Evolutionary conservation across 1,140 invertebrate species (phyloP), one percentile per base, ranked within the genome.

Genomic region (Ooceraea biroi): DNA sequence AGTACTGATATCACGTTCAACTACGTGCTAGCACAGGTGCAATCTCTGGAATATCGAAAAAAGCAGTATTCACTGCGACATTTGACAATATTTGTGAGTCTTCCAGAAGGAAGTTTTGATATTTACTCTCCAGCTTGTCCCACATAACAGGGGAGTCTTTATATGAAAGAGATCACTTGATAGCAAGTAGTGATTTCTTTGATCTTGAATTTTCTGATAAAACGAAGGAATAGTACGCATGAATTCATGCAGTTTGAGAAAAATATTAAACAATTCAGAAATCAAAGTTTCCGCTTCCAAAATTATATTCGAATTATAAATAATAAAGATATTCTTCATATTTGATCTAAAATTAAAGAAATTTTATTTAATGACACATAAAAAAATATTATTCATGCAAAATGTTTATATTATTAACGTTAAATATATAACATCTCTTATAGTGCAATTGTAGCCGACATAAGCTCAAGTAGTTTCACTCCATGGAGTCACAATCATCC

Each of bases 401-500:
- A 30, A 77, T 36, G 36, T 36, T 7, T 36, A 11, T 8, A 22
- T 5, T 50, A 50, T 3, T 4, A 41, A 46, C 7, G 36, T 8
- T 19, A 27, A 46, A 74, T 25, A 14, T 78, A 68, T 69, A 57
- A 48, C 55, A 48, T 61, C 14, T n/a, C n/a, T n/a, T 57, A 74
- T 41, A 30, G 48, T 11, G 44, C 58, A 84, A 41, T 36, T 55
- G 41, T 27, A 68, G 52, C 19, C 71, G 19, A 55, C 25, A 57
- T 89, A 85, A 85, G 85, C 82, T 78, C 69, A 55, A 84, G 73
- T 77, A 86, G 77, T 86, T 86, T 66, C 57, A 82, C 82, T 71
- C 58, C 57, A 85, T 63, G 44, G 76, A 85, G 55, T 76, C 76
- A 71, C 87, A 71, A 84, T 85, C 69, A 74, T 87, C 60, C 50